These are phyloP conservation scores for Phymatocera aterrima DNA, from an alignment of 2,888 invertebrate genomes.

Conservation along the genomic window DNA sequence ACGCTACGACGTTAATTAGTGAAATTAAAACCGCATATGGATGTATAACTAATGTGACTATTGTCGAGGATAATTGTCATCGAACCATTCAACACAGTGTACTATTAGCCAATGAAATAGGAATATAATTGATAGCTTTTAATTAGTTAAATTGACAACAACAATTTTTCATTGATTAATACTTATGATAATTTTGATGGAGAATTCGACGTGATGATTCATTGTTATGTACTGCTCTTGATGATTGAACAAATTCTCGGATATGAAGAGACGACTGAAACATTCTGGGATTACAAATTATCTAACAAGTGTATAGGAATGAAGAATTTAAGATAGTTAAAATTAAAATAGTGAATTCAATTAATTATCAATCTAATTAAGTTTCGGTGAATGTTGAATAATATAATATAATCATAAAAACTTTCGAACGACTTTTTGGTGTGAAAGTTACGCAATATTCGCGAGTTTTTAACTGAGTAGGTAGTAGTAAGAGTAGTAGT, in stretches of 20 bases:
- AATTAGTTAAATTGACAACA: background rate
- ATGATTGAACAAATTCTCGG: background rate
- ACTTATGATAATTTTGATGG: background rate
- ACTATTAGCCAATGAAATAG: background rate
- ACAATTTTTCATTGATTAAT: background rate
- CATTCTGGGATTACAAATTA: background rate
- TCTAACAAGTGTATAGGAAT: no score
- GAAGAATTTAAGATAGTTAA: no score
- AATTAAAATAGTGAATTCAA: background rate
- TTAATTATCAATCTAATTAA: background rate
- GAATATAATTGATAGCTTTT: background rate
- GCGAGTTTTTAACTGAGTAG: no score
- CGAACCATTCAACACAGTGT: background rate
- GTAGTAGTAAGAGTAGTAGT: no score
- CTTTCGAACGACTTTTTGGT: conserved; percentile 19
- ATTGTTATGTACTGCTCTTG: background rate
- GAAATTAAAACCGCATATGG: conserved; percentile 2
- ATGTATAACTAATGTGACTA: background rate
- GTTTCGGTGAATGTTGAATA: background rate
- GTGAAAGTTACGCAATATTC: conserved; percentile 1
- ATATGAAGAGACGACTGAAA: conserved; percentile 21
- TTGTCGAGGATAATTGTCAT: background rate
- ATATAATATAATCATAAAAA: background rate
- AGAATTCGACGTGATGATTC: no score
- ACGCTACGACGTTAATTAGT: conserved; percentile 1